Evolutionary conservation across 2,888 invertebrate species (phyloP).

Genomic region (Pristionchus maxplancki): DNA sequence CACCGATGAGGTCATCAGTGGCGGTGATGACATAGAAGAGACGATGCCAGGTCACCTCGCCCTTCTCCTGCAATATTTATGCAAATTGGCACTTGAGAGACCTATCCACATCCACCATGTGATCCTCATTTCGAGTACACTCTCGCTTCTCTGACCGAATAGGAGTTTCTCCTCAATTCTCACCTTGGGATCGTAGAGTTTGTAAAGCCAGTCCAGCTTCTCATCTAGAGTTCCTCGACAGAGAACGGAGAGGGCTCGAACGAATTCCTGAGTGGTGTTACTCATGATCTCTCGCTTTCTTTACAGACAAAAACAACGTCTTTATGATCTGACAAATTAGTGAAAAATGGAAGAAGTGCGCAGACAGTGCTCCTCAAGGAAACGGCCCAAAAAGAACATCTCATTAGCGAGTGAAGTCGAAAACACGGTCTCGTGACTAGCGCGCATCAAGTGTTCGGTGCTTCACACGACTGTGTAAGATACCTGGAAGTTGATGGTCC

Average conservation of each 20-base stretch:
- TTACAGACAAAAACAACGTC: too few relatives aligned
- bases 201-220: conserved; percentile 73
- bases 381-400: background rate
- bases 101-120: too few relatives aligned
- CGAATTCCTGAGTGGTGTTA: conserved; percentile 67
- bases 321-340: too few relatives aligned
- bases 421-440: background rate
- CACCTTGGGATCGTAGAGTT: conserved; percentile 71
- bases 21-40: conserved; percentile 73
- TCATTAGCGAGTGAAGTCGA: background rate
- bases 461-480: background rate
- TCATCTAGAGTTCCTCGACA: conserved; percentile 73
- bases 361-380: background rate
- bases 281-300: too few relatives aligned
- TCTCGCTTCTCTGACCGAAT: too few relatives aligned
- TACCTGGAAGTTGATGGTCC: conserved; percentile 74
- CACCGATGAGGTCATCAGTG: conserved; percentile 72
- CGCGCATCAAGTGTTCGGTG: background rate
- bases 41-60: conserved; percentile 72
- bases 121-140: too few relatives aligned
- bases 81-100: background rate
- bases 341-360: too few relatives aligned
- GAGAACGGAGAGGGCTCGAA: conserved; percentile 70
- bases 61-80: conserved; percentile 53
- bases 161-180: background rate